Evolutionary conservation across 2,888 invertebrate genomes (phyloP).

Genomic region (Drosophila neotestacea): DNA sequence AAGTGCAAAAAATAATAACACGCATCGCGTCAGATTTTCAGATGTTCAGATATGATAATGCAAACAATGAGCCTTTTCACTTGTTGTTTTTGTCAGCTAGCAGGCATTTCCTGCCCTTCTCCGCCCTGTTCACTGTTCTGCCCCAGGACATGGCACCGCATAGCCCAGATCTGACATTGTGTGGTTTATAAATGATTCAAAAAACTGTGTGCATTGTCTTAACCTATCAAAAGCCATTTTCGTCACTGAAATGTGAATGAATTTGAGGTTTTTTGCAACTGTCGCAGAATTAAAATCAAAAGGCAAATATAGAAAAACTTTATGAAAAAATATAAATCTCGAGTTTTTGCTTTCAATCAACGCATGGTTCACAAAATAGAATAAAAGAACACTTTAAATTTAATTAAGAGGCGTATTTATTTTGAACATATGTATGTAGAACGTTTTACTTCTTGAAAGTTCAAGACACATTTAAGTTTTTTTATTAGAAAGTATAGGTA

Average conservation of each 20-base stretch:
- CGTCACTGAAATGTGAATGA: conserved; percentile 45
- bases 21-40: conserved; percentile 72
- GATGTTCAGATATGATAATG: conserved; percentile 71
- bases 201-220: conserved; percentile 51
- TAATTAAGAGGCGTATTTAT: too few relatives aligned
- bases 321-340: too few relatives aligned
- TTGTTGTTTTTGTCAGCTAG: conserved; percentile 37
- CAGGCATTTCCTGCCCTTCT: conserved; percentile 9
- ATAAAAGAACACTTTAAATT: too few relatives aligned
- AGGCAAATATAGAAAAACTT: not conserved
- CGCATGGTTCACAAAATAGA: too few relatives aligned
- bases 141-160: not conserved
- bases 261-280: conserved; percentile 14
- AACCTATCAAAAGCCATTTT: conserved; percentile 59
- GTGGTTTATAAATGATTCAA: conserved; percentile 53
- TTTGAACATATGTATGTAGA: too few relatives aligned
- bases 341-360: too few relatives aligned
- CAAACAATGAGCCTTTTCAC: conserved; percentile 55
- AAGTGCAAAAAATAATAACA: conserved; percentile 72
- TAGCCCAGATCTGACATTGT: conserved; percentile 22
- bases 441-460: too few relatives aligned
- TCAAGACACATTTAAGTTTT: too few relatives aligned
- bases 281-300: conserved; percentile 10
- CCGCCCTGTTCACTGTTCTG: not conserved
- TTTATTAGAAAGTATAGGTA: too few relatives aligned